Evolutionary conservation across 2,888 invertebrate genomes (phyloP), one percentile per base, ranked within the genome.

Genomic region (Germaria angustata): DNA sequence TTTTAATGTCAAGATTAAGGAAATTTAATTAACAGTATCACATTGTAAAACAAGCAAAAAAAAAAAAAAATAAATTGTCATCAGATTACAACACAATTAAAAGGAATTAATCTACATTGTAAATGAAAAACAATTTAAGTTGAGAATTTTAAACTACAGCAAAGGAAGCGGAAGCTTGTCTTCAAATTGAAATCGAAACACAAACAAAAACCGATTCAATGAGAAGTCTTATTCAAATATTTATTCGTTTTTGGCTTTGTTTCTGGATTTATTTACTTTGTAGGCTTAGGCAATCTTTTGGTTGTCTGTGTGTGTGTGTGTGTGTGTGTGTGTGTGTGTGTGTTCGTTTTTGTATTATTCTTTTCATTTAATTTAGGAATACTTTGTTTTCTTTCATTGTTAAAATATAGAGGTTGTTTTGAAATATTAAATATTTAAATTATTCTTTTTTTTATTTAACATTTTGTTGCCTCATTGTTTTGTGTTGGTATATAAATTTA

Each of bases 1-100:
- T 69, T 61, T 77, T 63, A 69, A 53, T 77, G 61, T 68, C 71
- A 71, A 75, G 80, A 80, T 80, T 80, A 81, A 81, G 66, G 59
- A 76, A 81, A 81, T 81, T 81, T 81, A 72, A 81, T 81, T 77
- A 81, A 66, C 57, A 65, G 65, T 69, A 80, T 80, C 69, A 69
- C 15, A 71, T 80, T 80, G 39, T 72, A 59, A 66, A 46, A 71
- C 49, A 55, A 49, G 49, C 28, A 36, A 39, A 34, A 32, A 55
- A 63, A 61, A 9, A 34, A 71, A 65, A 41, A 8, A 68, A 68
- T 53, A 61, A 80, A 68, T 73, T 71, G 72, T 61, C 51, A 36
- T 79, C 57, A 61, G 68, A 61, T 80, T 68, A 55, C 61, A 68
- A 49, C 55, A 55, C 39, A 80, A 65, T 65, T 72, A 78, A 78